These are phyloP conservation scores for Chelon labrosus DNA, from an alignment of 2,797 vertebrate species.

Conservation along the genomic window DNA sequence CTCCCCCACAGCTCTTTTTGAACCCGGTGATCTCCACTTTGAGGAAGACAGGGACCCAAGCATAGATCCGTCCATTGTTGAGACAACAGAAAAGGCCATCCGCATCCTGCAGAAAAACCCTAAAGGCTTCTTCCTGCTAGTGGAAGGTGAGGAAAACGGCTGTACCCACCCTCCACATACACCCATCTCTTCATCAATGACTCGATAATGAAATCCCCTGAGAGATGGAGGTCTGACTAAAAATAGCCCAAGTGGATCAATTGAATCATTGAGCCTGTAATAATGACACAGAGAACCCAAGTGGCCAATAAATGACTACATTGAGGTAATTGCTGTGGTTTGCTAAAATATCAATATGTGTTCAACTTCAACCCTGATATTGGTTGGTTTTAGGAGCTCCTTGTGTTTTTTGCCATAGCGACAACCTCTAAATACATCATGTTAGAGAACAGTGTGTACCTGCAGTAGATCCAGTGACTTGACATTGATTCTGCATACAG, in stretches of 20 bases:
- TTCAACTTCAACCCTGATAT: not conserved
- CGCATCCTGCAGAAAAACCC: slow-evolving; percentile 85
- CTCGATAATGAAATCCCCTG: slow-evolving; percentile 28
- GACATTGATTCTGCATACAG: slow-evolving; percentile 61
- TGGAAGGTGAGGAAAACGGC: slow-evolving; percentile 80
- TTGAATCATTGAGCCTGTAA: slow-evolving; percentile 27
- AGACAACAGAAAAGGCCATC: slow-evolving; percentile 86
- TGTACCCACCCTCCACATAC: slow-evolving; percentile 3
- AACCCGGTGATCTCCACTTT: slow-evolving; percentile 83
- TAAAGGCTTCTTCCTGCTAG: slow-evolving; percentile 86
- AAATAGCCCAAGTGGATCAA: slow-evolving; percentile 38
- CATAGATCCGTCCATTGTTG: slow-evolving; percentile 82
- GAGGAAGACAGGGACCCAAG: slow-evolving; percentile 79
- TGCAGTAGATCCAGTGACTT: slow-evolving; percentile 40
- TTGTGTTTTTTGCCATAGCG: not conserved
- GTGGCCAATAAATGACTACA: slow-evolving; percentile 7
- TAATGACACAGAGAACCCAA: slow-evolving; percentile 2
- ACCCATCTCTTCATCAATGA: slow-evolving; percentile 3
- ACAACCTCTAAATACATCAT: not conserved
- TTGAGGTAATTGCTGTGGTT: slow-evolving; percentile 15
- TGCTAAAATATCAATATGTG: slow-evolving; percentile 1
- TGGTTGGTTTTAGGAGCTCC: not conserved
- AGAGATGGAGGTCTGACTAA: slow-evolving; percentile 12
- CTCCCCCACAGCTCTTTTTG: slow-evolving; percentile 79
- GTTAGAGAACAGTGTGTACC: slow-evolving; percentile 27